A percentile compares a stretch with the other conserved stretches of the same genome.
phyloP scores from a whole-genome alignment of 2,113 vertebrate genomes.

The Sterna hirundo region DNA sequence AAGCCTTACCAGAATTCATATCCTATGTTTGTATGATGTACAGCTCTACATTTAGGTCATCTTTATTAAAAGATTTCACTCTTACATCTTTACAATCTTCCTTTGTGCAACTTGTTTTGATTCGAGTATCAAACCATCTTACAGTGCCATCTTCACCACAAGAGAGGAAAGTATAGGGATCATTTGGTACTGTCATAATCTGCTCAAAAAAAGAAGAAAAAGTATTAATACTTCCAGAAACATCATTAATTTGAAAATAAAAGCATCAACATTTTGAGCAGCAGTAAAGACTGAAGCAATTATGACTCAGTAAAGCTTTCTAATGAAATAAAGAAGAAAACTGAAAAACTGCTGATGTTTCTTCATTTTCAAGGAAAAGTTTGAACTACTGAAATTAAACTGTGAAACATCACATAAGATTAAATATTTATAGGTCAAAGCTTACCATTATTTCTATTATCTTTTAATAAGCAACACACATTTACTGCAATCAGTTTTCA shows the following conservation, averaged over 20 bases:
- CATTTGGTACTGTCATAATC: constrained; percentile 98
- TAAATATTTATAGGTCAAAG: background rate
- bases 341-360: background rate
- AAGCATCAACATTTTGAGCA: background rate
- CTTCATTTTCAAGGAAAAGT: background rate
- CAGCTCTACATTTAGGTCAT: constrained; percentile 38
- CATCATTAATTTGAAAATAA: background rate
- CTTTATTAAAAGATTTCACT: constrained; percentile 40
- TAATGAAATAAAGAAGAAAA: background rate
- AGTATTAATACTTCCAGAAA: background rate
- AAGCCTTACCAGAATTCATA: constrained; percentile 40
- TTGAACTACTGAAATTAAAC: background rate
- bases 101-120: constrained; percentile 96
- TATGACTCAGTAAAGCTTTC: background rate
- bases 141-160: constrained; percentile 98
- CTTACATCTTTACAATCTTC: constrained; percentile 99
- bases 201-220: constrained; percentile 39
- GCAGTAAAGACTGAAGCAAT: background rate
- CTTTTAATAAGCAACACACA: background rate
- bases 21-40: constrained; percentile 1
- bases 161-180: constrained; percentile 97
- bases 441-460: background rate
- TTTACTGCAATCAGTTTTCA: background rate
- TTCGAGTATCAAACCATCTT: constrained; percentile 96
- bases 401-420: background rate